Conservation (phyloP, 2,797 vertebrate genomes). For the Falco columbarius region DNA sequence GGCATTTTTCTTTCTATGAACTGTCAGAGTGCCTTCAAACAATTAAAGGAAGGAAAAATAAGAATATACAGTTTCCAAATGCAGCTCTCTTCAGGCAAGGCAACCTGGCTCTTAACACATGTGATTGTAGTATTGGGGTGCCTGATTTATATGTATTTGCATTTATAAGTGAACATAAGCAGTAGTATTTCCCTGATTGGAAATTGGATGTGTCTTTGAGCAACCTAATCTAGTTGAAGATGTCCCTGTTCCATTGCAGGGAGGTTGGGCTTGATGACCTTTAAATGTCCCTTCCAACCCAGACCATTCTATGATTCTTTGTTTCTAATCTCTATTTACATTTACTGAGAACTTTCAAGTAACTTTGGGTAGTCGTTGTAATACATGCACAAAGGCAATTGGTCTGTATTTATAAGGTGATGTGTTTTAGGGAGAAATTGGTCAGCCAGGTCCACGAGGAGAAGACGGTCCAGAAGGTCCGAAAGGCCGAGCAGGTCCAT, state of each 20-base stretch:
- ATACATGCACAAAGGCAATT: not conserved
- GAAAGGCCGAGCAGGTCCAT: slow-evolving; percentile 92
- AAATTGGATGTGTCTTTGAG: not conserved
- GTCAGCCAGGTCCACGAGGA: slow-evolving; percentile 86
- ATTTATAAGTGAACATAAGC: not conserved
- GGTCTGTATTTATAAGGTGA: not conserved
- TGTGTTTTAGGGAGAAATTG: slow-evolving; percentile 81
- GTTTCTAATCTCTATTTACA: not conserved
- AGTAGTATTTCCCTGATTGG: not conserved
- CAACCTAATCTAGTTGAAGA: not conserved
- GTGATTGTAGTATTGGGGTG: not conserved
- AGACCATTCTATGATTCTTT: not conserved
- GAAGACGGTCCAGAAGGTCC: slow-evolving; percentile 98
- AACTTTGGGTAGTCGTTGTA: not conserved
- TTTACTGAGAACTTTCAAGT: not conserved
- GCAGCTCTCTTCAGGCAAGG: not conserved
- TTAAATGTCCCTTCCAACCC: not conserved
- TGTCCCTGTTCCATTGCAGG: not conserved
- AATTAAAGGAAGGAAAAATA: not conserved
- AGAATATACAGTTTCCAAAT: not conserved
- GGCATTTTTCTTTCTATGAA: not conserved
- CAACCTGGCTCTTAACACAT: not conserved
- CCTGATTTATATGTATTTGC: not conserved
- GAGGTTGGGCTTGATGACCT: not conserved
- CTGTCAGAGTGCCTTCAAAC: not conserved